Conservation (phyloP, 2,888 invertebrate species). For the Tricholauxania praeusta region DNA sequence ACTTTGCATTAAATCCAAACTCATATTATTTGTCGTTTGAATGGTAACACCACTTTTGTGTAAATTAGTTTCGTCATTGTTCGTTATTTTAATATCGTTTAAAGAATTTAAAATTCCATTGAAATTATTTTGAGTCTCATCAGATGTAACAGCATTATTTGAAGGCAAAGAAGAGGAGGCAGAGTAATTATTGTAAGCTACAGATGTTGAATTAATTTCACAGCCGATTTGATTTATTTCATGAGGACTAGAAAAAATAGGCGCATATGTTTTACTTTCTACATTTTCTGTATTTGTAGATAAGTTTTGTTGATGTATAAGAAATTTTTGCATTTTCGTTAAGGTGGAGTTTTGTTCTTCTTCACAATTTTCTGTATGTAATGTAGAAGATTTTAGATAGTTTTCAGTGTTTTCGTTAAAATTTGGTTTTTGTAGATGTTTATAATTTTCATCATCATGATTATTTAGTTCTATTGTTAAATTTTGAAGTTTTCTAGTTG, state of each 20-base stretch:
- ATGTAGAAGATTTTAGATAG: not conserved
- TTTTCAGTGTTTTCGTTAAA: not conserved
- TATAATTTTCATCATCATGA: constrained; percentile 52
- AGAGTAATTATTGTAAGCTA: constrained; percentile 20
- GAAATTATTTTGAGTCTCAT: constrained; percentile 26
- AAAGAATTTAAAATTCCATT: constrained; percentile 27
- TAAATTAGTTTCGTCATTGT: constrained; percentile 6
- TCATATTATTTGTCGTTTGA: constrained; percentile 43
- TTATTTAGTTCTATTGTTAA: constrained; percentile 60
- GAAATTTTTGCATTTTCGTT: constrained; percentile 22
- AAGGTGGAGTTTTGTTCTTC: not conserved
- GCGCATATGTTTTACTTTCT: constrained; percentile 7
- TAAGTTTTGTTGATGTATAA: constrained; percentile 11
- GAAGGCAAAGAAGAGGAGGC: constrained; percentile 21
- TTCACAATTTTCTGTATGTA: no score
- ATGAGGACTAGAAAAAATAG: constrained; percentile 35
- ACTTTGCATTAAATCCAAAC: constrained; percentile 56
- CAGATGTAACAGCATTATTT: not conserved
- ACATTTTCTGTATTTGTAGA: not conserved
- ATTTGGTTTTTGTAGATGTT: constrained; percentile 21
- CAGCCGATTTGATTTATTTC: constrained; percentile 31
- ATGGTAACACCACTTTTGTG: constrained; percentile 39
- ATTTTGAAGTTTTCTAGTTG: constrained; percentile 59
- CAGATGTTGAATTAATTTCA: constrained; percentile 32
- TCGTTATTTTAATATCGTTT: constrained; percentile 15